These are phyloP conservation scores for Bergia sp. DNA, from an alignment of 92 coral and sea anemone species.

Conservation along the genomic window DNA sequence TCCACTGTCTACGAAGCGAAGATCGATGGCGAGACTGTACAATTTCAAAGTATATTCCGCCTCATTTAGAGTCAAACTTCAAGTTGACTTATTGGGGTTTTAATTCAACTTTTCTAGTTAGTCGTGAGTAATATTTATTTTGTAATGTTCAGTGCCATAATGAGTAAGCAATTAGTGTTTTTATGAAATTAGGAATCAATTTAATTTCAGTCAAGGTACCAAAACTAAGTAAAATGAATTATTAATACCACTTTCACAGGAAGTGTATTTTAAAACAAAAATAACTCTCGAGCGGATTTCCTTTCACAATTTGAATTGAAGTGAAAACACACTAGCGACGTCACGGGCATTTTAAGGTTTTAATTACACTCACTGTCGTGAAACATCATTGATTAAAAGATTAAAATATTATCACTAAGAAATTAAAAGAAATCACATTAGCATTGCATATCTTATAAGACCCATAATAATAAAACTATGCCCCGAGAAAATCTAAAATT, in stretches of 20 bases:
- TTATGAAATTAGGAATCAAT: constrained; percentile 95
- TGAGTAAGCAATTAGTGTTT: constrained; percentile 84
- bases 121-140: constrained; percentile 65
- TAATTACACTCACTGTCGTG: constrained; percentile 77
- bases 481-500: constrained; percentile 35
- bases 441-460: constrained; percentile 40
- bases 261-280: constrained; percentile 79
- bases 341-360: constrained; percentile 73
- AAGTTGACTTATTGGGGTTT: constrained; percentile 28
- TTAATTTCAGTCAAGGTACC: constrained; percentile 83
- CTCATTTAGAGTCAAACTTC: constrained; percentile 35
- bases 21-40: not conserved
- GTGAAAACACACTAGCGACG: constrained; percentile 61
- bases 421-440: constrained; percentile 60
- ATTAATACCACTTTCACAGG: constrained; percentile 70
- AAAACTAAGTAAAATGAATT: constrained; percentile 63
- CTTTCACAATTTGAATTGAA: constrained; percentile 68
- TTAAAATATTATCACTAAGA: constrained; percentile 71
- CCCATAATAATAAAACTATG: constrained; percentile 28
- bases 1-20: not conserved
- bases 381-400: constrained; percentile 77
- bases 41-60: constrained; percentile 12
- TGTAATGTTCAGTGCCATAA: constrained; percentile 68
- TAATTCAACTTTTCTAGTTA: constrained; percentile 43
- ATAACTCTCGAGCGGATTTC: constrained; percentile 71